Percentiles rank a stretch among this genome's conserved stretches.
These are phyloP conservation scores for Phalanger gymnotis DNA, from an alignment of 2,797 vertebrate species.

Conservation along the genomic window DNA sequence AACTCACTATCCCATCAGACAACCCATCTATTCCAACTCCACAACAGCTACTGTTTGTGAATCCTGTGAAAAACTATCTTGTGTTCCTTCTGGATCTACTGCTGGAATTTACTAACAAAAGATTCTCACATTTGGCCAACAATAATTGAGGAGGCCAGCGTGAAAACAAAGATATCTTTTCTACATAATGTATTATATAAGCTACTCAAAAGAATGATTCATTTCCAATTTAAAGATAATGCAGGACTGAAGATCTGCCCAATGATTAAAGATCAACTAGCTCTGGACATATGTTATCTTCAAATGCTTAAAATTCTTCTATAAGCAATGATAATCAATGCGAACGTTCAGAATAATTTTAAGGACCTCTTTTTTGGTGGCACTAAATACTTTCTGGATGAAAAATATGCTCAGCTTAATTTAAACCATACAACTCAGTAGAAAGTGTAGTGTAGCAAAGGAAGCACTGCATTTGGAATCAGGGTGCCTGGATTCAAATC, in stretches of 20 bases:
- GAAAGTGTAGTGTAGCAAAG: not conserved
- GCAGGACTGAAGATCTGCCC: not conserved
- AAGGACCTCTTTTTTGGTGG: not conserved
- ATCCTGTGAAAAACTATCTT: not conserved
- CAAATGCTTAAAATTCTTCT: not conserved
- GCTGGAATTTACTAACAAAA: not conserved
- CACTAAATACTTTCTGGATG: not conserved
- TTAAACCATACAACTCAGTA: not conserved
- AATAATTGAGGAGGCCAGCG: not conserved
- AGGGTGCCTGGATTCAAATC: not conserved
- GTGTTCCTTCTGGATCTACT: not conserved
- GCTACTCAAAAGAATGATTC: not conserved
- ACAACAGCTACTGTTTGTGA: not conserved
- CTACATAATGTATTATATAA: not conserved
- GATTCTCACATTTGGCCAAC: not conserved
- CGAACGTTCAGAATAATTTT: not conserved
- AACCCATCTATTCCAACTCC: not conserved
- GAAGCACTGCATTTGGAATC: not conserved
- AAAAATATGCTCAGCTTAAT: not conserved
- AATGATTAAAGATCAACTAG: not conserved
- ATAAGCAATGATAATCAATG: not conserved
- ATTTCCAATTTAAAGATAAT: not conserved
- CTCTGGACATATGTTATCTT: not conserved
- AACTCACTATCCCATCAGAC: not conserved
- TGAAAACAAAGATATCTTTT: not conserved